These are phyloP conservation scores for Monochamus alternatus DNA, from an alignment of 2,888 invertebrate genomes.

Conservation along the genomic window DNA sequence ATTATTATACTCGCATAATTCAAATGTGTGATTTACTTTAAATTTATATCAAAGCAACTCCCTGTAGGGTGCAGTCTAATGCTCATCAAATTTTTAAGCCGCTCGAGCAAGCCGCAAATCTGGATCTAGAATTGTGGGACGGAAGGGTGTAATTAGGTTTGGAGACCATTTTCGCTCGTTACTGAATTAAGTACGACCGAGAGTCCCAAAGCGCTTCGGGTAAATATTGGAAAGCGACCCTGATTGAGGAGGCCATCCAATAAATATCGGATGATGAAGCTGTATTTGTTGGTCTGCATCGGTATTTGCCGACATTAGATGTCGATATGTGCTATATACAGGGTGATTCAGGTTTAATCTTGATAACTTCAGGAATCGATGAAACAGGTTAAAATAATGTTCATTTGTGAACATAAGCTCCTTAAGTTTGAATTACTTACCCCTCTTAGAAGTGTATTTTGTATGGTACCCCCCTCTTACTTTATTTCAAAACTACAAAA, in stretches of 20 bases:
- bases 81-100: background rate
- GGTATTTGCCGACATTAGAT: background rate
- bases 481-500: too few species aligned
- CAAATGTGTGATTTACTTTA: too few species aligned
- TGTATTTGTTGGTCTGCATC: constrained; percentile 6
- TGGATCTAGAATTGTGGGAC: background rate
- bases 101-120: background rate
- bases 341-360: background rate
- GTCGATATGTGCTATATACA: background rate
- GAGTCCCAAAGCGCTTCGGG: constrained; percentile 8
- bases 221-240: constrained; percentile 19
- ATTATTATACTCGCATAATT: too few species aligned
- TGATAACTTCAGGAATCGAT: too few species aligned
- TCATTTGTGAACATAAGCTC: too few species aligned
- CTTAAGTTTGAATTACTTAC: too few species aligned
- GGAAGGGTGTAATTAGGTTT: background rate
- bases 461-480: too few species aligned
- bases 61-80: background rate
- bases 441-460: too few species aligned
- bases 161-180: constrained; percentile 9
- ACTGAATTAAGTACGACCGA: background rate
- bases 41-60: too few species aligned
- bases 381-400: too few species aligned
- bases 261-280: constrained; percentile 7
- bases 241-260: constrained; percentile 9